Conservation (phyloP, 1,140 invertebrate genomes). For the Mesaphorura yosii region DNA sequence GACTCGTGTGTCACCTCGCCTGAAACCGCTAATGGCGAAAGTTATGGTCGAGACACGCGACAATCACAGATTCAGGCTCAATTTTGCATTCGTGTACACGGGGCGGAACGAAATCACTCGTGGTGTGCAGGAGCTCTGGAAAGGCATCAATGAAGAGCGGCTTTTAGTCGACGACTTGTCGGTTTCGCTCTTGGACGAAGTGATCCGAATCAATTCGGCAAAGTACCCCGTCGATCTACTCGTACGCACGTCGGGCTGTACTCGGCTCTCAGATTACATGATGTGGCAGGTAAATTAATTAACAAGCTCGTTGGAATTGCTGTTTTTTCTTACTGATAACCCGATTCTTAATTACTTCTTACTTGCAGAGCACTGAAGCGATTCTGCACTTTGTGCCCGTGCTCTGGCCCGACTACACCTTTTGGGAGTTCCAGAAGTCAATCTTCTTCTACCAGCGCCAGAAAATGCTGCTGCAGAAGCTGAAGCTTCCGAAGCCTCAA, state of each 20-base stretch:
- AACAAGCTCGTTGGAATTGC: no score
- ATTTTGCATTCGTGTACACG: conserved; percentile 85
- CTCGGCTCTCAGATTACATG: conserved; percentile 87
- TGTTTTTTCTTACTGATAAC: not conserved
- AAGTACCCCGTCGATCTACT: conserved; percentile 72
- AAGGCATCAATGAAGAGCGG: conserved; percentile 44
- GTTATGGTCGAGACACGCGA: conserved; percentile 64
- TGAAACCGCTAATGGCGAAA: conserved; percentile 62
- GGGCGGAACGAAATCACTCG: conserved; percentile 74
- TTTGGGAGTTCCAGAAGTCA: conserved; percentile 74
- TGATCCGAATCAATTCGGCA: conserved; percentile 63
- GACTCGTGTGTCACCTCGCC: conserved; percentile 59
- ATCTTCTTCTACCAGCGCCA: conserved; percentile 70
- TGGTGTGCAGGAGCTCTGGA: conserved; percentile 52
- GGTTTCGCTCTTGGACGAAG: conserved; percentile 61
- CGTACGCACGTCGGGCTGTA: conserved; percentile 92
- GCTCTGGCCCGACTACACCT: conserved; percentile 83
- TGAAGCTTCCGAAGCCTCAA: no score
- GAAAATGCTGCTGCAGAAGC: conserved; percentile 21
- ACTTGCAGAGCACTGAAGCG: conserved; percentile 51
- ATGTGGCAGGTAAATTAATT: conserved; percentile 57
- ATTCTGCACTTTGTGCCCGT: conserved; percentile 65
- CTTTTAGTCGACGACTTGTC: conserved; percentile 56
- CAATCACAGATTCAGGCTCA: conserved; percentile 68
- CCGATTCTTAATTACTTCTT: not conserved